Evolutionary conservation across 92 coral and sea anemone genomes (phyloP).

Genomic region (Zoanthus sansibaricus): DNA sequence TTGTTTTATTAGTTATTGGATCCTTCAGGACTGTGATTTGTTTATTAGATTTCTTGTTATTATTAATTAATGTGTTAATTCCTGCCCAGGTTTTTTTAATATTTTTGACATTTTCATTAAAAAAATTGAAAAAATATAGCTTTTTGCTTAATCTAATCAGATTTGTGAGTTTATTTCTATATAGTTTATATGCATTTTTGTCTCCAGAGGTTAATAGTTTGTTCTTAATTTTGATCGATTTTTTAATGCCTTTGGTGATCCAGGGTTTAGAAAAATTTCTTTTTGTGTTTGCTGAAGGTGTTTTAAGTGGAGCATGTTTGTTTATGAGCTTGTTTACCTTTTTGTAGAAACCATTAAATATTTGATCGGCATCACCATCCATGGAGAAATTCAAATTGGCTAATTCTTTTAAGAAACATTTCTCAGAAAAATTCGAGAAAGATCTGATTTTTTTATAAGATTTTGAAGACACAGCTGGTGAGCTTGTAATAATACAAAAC

Average conservation of each 20-base stretch:
- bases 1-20: no score
- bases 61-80: no score
- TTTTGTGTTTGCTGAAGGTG: conserved; percentile 1
- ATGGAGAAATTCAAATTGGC: not conserved
- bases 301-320: conserved; percentile 45
- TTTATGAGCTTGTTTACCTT: not conserved
- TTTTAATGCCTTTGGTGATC: conserved; percentile 20
- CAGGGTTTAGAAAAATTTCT: conserved; percentile 22
- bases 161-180: no score
- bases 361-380: conserved; percentile 23
- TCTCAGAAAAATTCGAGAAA: no score
- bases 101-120: no score
- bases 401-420: conserved; percentile 19
- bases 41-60: no score
- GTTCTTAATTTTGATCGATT: not conserved
- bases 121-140: no score
- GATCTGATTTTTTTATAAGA: no score
- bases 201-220: not conserved
- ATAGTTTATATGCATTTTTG: not conserved
- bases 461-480: not conserved
- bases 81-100: no score
- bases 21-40: no score
- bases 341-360: conserved; percentile 20
- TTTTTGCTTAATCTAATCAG: no score
- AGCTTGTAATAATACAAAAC: not conserved